These are phyloP conservation scores for Aphelocoma californica DNA, from an alignment of 2,797 vertebrate genomes.

Conservation along the genomic window DNA sequence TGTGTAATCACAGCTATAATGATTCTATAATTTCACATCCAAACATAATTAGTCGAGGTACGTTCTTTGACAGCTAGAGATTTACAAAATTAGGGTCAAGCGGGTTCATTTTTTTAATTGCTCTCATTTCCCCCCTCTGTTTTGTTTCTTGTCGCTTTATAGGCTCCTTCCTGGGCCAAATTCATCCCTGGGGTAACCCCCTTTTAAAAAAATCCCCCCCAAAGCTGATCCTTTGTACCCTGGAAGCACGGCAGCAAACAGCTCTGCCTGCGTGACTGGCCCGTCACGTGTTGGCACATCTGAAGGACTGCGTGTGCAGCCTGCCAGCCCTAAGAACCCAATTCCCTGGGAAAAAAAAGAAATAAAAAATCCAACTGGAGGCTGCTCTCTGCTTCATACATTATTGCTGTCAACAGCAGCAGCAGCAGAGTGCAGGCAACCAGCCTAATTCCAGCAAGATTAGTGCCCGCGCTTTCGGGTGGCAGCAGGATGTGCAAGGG, in stretches of 20 bases:
- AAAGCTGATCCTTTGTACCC: constrained; percentile 12
- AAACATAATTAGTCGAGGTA: constrained; percentile 55
- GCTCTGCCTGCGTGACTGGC: constrained; percentile 41
- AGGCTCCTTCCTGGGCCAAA: constrained; percentile 27
- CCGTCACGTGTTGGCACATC: not conserved
- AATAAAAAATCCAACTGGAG: not conserved
- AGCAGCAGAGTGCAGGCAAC: not conserved
- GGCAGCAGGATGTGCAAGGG: not conserved
- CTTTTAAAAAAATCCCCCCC: not conserved
- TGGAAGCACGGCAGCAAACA: constrained; percentile 1
- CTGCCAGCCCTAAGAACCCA: constrained; percentile 51
- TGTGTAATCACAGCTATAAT: constrained; percentile 59
- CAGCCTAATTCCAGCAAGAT: not conserved
- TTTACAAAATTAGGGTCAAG: constrained; percentile 62
- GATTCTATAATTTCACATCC: constrained; percentile 51
- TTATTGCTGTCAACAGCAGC: constrained; percentile 20
- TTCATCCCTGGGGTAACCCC: constrained; percentile 32
- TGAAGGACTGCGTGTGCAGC: not conserved
- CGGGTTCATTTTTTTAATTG: constrained; percentile 66
- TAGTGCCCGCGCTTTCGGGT: not conserved
- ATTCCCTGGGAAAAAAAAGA: not conserved
- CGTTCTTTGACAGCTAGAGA: constrained; percentile 44
- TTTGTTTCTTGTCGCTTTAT: constrained; percentile 19
- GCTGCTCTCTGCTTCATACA: constrained; percentile 13
- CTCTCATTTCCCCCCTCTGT: constrained; percentile 57